phyloP scores from a whole-genome alignment of 2,888 invertebrate genomes.

The Acrobasis suavella region DNA sequence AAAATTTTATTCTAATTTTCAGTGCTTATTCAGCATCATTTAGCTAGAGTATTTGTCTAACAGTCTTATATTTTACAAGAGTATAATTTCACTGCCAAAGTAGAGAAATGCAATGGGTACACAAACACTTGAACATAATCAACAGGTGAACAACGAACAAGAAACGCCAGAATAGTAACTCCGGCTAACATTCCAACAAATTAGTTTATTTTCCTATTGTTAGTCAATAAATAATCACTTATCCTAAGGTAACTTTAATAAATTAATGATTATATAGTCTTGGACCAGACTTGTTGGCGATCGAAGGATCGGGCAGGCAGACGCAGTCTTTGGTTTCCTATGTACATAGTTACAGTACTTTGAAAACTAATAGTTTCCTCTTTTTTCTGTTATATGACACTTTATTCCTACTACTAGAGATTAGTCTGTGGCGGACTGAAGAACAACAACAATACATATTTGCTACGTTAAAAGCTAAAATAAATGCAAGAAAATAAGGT shows the following conservation, averaged over 20 bases:
- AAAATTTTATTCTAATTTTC: slow-evolving; percentile 65
- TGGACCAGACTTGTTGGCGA: slow-evolving; percentile 49
- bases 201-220: slow-evolving; percentile 51
- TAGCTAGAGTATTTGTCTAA: slow-evolving; percentile 77
- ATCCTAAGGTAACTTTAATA: slow-evolving; percentile 79
- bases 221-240: slow-evolving; percentile 78
- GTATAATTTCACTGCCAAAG: slow-evolving; percentile 69
- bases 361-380: slow-evolving; percentile 54
- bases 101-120: slow-evolving; percentile 72
- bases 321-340: slow-evolving; percentile 78
- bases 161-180: slow-evolving; percentile 20
- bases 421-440: slow-evolving; percentile 64
- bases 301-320: slow-evolving; percentile 54
- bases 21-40: slow-evolving; percentile 64
- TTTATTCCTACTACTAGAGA: slow-evolving; percentile 66
- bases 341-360: slow-evolving; percentile 58
- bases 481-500: slow-evolving; percentile 11
- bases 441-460: slow-evolving; percentile 51
- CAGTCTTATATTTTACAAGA: slow-evolving; percentile 80
- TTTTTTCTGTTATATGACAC: slow-evolving; percentile 71
- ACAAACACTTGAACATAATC: slow-evolving; percentile 58
- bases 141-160: slow-evolving; percentile 35
- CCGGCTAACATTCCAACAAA: slow-evolving; percentile 44
- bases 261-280: slow-evolving; percentile 61
- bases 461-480: slow-evolving; percentile 39